phyloP scores from a whole-genome alignment of 2,888 invertebrate genomes.

The Caenorhabditis sp. region DNA sequence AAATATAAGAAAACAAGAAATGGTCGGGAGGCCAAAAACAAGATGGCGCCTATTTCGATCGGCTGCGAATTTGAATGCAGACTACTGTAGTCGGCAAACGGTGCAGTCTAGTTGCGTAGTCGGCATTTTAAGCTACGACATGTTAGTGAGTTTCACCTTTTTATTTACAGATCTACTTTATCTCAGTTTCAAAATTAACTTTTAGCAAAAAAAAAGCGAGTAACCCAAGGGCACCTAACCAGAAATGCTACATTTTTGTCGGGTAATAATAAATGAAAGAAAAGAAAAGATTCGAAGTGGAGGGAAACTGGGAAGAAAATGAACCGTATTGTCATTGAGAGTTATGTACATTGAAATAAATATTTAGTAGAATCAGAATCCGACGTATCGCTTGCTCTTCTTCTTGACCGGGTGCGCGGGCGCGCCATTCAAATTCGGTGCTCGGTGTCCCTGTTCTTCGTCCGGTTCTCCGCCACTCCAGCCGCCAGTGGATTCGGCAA shows the following conservation, averaged over 20 bases:
- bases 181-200: too few relatives aligned
- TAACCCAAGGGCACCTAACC: constrained; percentile 40
- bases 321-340: constrained; percentile 14
- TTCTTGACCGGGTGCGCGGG: constrained; percentile 29
- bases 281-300: neutral
- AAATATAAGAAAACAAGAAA: too few relatives aligned
- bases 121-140: too few relatives aligned
- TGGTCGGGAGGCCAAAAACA: too few relatives aligned
- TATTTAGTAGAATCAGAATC: constrained; percentile 31
- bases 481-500: constrained; percentile 75
- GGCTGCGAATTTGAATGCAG: too few relatives aligned
- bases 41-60: too few relatives aligned
- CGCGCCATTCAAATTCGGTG: constrained; percentile 29
- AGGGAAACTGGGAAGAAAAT: constrained; percentile 17
- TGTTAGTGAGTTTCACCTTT: too few relatives aligned
- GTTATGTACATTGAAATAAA: neutral
- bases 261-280: constrained; percentile 18
- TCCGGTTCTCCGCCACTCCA: constrained; percentile 64
- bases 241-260: constrained; percentile 14
- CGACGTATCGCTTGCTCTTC: constrained; percentile 58
- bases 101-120: too few relatives aligned
- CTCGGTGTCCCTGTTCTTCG: constrained; percentile 38
- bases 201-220: too few relatives aligned
- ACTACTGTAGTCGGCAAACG: too few relatives aligned
- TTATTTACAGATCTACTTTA: too few relatives aligned